A percentile compares a stretch with the other conserved stretches of the same genome.
Conservation (phyloP, 2,113 vertebrate species). For the Nipponia nippon region DNA sequence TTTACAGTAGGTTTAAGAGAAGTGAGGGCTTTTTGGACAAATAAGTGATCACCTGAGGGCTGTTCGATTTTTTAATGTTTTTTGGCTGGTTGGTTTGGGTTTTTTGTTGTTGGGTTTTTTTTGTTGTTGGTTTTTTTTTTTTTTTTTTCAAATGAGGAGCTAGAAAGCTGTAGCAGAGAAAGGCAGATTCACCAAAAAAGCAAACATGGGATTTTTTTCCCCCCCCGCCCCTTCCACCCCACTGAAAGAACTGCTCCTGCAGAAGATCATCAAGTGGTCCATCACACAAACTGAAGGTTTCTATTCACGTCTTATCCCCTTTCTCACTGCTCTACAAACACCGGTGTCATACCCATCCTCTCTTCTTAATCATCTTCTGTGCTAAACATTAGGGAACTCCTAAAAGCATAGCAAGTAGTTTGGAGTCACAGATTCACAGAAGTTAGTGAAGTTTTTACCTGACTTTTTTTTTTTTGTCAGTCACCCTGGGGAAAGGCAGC, state of each 20-base stretch:
- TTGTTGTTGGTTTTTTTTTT: too few relatives aligned
- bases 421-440: background rate
- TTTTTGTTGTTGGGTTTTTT: too few relatives aligned
- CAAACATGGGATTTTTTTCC: background rate
- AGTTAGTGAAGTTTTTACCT: background rate
- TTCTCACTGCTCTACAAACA: background rate
- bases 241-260: background rate
- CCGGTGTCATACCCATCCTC: background rate
- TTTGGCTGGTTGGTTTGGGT: background rate
- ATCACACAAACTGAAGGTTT: background rate
- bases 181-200: background rate
- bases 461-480: background rate
- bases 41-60: background rate
- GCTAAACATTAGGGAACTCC: background rate
- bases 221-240: background rate
- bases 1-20: background rate
- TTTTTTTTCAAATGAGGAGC: background rate
- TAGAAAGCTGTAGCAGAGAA: background rate
- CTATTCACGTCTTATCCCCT: background rate
- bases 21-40: rapidly evolving
- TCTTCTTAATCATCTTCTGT: background rate
- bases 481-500: background rate
- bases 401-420: background rate
- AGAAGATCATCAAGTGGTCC: background rate
- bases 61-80: background rate